A percentile compares a stretch with the other conserved stretches of the same genome.
phyloP scores from a whole-genome alignment of 35 echinoderm and acorn worm species.

The Stichopus chloronotus region DNA sequence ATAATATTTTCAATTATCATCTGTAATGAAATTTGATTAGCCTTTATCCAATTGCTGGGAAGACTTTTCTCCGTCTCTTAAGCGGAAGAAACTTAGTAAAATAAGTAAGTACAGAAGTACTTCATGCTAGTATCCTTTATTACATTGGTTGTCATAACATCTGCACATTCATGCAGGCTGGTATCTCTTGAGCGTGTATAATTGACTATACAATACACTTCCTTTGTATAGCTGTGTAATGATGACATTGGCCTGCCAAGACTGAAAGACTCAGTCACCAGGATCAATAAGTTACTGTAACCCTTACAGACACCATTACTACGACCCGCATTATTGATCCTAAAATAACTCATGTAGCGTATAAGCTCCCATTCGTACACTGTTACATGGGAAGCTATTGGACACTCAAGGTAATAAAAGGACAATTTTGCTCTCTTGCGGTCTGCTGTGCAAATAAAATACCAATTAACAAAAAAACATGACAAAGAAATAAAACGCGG shows the following conservation, averaged over 20 bases:
- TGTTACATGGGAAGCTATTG: background rate
- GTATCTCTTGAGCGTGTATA: too few relatives aligned
- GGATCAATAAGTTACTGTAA: background rate
- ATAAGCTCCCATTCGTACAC: background rate
- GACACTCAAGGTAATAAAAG: background rate
- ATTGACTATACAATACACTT: too few relatives aligned
- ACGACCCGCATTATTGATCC: background rate
- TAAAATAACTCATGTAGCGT: background rate
- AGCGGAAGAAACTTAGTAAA: too few relatives aligned
- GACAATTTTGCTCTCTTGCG: background rate
- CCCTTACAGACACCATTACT: background rate
- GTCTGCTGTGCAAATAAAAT: constrained; percentile 31
- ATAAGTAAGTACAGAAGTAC: too few relatives aligned
- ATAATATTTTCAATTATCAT: too few relatives aligned
- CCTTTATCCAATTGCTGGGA: too few relatives aligned
- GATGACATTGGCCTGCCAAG: background rate
- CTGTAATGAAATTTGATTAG: too few relatives aligned
- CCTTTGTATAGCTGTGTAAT: too few relatives aligned
- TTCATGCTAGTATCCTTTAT: too few relatives aligned
- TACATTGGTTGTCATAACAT: too few relatives aligned
- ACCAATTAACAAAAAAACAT: constrained; percentile 31
- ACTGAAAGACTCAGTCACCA: background rate
- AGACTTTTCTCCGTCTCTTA: too few relatives aligned
- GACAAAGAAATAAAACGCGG: background rate
- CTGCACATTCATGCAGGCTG: too few relatives aligned